phyloP scores from a whole-genome alignment of 2,113 vertebrate species.

The Podarcis cretensis region DNA sequence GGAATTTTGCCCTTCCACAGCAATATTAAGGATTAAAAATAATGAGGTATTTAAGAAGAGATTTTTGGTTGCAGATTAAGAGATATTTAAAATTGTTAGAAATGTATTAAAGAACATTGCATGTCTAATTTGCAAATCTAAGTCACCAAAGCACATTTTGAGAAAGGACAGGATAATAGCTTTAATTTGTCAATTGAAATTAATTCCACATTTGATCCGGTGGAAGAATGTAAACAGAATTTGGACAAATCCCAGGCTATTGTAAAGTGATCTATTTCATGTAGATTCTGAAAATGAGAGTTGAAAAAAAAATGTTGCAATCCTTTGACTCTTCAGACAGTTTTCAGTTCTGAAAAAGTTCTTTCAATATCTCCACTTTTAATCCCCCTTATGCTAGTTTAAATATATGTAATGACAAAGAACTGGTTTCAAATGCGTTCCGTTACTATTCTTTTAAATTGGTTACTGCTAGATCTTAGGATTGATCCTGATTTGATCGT shows the following conservation, averaged over 20 bases:
- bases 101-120: background rate
- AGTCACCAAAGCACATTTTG: background rate
- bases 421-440: background rate
- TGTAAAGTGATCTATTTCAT: background rate
- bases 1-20: background rate
- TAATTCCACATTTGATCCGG: slow-evolving; percentile 17
- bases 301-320: background rate
- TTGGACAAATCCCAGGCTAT: background rate
- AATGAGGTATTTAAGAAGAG: slow-evolving; percentile 10
- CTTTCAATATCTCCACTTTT: background rate
- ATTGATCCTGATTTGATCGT: no score
- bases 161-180: background rate
- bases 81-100: slow-evolving; percentile 6
- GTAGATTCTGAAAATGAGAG: background rate
- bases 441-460: background rate
- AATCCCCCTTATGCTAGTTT: background rate
- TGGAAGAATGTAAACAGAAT: slow-evolving; percentile 8
- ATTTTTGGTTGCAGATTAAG: background rate
- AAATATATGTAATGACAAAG: background rate
- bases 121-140: background rate
- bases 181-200: slow-evolving; percentile 19
- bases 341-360: background rate
- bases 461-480: background rate
- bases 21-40: background rate
- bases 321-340: background rate